Percentiles rank a stretch among this genome's conserved stretches.
These are phyloP conservation scores for Lydus trimaculatus DNA, from an alignment of 2,888 invertebrate genomes.

Conservation along the genomic window DNA sequence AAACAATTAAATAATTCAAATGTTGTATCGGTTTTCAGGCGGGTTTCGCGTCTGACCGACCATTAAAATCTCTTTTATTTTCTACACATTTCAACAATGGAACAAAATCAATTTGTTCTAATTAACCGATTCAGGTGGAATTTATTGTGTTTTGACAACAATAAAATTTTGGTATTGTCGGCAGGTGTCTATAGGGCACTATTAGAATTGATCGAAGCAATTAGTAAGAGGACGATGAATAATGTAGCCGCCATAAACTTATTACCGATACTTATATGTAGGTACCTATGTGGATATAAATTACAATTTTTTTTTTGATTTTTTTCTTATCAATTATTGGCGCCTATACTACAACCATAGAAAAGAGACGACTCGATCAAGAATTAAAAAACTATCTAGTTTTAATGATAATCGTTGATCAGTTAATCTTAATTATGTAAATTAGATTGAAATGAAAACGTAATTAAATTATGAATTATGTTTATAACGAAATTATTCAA, in stretches of 20 bases:
- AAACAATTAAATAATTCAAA: conserved; percentile 20
- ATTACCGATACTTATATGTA: background rate
- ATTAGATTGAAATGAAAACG: background rate
- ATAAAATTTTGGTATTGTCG: background rate
- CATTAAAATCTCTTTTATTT: background rate
- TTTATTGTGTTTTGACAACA: background rate
- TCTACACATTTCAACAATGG: background rate
- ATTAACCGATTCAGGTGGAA: background rate
- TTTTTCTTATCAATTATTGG: background rate
- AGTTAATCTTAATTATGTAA: background rate
- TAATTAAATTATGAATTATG: background rate
- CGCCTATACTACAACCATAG: background rate
- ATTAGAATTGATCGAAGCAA: conserved; percentile 7
- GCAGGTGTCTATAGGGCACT: conserved; percentile 8
- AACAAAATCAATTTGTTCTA: background rate
- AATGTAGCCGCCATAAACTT: background rate
- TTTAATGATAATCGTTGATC: background rate
- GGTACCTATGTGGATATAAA: background rate
- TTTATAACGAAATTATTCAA: background rate
- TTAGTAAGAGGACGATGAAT: background rate
- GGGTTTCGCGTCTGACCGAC: background rate
- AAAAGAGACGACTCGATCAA: no score
- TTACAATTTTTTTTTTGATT: background rate
- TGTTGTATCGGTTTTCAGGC: background rate
- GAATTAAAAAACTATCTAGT: background rate